These are phyloP conservation scores for Eilema sororculum DNA, from an alignment of 2,888 invertebrate species.

Conservation along the genomic window DNA sequence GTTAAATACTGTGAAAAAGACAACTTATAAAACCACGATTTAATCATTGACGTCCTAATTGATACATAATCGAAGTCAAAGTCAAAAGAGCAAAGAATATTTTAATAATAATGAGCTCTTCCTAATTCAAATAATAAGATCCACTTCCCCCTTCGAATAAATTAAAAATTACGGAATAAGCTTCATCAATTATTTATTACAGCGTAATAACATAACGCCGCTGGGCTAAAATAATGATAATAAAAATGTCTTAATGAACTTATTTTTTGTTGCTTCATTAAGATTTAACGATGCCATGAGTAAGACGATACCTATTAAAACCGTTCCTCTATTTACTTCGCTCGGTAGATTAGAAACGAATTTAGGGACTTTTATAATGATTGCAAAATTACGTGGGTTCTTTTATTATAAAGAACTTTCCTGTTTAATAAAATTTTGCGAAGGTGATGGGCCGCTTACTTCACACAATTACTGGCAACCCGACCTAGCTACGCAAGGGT, in stretches of 20 bases:
- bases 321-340: slow-evolving; percentile 11
- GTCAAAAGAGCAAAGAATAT: background rate
- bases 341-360: slow-evolving; percentile 27
- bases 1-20: too few relatives aligned
- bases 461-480: background rate
- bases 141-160: background rate
- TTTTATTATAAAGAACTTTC: slow-evolving; percentile 6
- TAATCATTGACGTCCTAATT: too few relatives aligned
- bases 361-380: slow-evolving; percentile 19
- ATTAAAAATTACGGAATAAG: slow-evolving; percentile 25
- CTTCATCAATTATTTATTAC: slow-evolving; percentile 26
- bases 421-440: background rate
- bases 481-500: background rate
- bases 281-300: slow-evolving; percentile 47
- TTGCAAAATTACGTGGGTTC: slow-evolving; percentile 13
- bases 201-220: slow-evolving; percentile 30
- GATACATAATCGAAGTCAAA: too few relatives aligned
- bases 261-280: slow-evolving; percentile 52
- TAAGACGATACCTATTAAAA: slow-evolving; percentile 49
- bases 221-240: slow-evolving; percentile 43
- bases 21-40: too few relatives aligned
- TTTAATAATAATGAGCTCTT: background rate
- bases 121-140: background rate
- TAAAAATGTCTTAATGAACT: slow-evolving; percentile 41
- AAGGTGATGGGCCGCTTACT: background rate